These are phyloP conservation scores for Frankliniella intonsa DNA, from an alignment of 2,888 invertebrate genomes.

Conservation along the genomic window DNA sequence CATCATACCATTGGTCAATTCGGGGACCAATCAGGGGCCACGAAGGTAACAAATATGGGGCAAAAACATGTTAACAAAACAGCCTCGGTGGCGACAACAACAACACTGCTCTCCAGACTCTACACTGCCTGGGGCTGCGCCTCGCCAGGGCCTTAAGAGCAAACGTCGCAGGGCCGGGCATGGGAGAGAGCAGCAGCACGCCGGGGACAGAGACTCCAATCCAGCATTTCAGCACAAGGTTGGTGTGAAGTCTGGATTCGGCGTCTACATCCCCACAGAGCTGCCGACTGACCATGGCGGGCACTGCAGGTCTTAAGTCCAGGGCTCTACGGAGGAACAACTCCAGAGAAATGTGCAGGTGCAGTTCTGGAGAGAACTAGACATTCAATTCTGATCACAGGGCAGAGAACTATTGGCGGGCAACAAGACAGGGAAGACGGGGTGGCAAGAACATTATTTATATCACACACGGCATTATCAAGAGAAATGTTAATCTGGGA, in stretches of 20 bases:
- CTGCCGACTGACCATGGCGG: constrained; percentile 6
- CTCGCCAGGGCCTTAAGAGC: background rate
- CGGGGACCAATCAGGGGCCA: constrained; percentile 37
- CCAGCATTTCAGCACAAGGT: too few species aligned
- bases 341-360: background rate
- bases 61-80: constrained; percentile 38
- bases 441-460: background rate
- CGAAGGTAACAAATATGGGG: constrained; percentile 38
- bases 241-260: too few species aligned
- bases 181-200: too few species aligned
- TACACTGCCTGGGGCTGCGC: background rate
- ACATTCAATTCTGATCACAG: constrained; percentile 20
- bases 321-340: background rate
- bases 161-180: too few species aligned
- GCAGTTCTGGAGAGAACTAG: background rate
- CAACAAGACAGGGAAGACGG: background rate
- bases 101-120: background rate
- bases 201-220: too few species aligned
- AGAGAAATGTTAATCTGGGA: background rate
- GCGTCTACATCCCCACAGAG: background rate
- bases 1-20: constrained; percentile 36
- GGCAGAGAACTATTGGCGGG: background rate
- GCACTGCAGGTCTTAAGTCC: background rate
- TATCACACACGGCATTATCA: background rate
- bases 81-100: constrained; percentile 24